Conservation (phyloP, 35 echinoderm and acorn worm species). For the Apostichopus parvimensis region DNA sequence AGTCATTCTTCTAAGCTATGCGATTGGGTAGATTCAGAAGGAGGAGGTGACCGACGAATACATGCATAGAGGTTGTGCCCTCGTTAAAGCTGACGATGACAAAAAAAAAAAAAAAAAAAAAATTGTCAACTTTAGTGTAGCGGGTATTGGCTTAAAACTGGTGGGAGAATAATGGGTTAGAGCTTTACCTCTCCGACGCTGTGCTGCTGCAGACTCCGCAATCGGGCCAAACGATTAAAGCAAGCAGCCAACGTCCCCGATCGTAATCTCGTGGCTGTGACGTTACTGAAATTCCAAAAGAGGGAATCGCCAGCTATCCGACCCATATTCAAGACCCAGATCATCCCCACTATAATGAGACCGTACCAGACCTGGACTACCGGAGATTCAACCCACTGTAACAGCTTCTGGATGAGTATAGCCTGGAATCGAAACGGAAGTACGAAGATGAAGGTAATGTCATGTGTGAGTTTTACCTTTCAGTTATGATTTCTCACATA, state of each 20-base stretch:
- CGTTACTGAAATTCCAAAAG: constrained; percentile 59
- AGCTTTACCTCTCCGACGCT: constrained; percentile 79
- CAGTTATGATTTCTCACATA: too few species aligned
- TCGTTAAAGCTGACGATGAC: too few species aligned
- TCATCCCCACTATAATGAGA: constrained; percentile 50
- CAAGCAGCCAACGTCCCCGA: constrained; percentile 59
- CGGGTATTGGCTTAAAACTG: too few species aligned
- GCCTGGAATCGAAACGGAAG: constrained; percentile 46
- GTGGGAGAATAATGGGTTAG: too few species aligned
- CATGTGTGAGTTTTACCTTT: neutral
- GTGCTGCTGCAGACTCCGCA: constrained; percentile 68
- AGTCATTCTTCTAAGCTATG: too few species aligned
- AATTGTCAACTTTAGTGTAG: too few species aligned
- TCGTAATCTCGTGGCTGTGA: constrained; percentile 65
- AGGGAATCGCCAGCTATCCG: constrained; percentile 59
- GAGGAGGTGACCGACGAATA: too few species aligned
- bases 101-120: too few species aligned
- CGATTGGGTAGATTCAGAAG: too few species aligned
- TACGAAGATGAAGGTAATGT: neutral
- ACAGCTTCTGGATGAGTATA: constrained; percentile 54
- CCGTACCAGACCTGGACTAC: constrained; percentile 59
- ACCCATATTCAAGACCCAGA: constrained; percentile 48
- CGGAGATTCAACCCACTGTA: constrained; percentile 49
- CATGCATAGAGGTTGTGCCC: too few species aligned
- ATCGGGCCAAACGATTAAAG: constrained; percentile 57